These are phyloP conservation scores for Trissolcus japonicus DNA, from an alignment of 2,888 invertebrate genomes.

Conservation along the genomic window DNA sequence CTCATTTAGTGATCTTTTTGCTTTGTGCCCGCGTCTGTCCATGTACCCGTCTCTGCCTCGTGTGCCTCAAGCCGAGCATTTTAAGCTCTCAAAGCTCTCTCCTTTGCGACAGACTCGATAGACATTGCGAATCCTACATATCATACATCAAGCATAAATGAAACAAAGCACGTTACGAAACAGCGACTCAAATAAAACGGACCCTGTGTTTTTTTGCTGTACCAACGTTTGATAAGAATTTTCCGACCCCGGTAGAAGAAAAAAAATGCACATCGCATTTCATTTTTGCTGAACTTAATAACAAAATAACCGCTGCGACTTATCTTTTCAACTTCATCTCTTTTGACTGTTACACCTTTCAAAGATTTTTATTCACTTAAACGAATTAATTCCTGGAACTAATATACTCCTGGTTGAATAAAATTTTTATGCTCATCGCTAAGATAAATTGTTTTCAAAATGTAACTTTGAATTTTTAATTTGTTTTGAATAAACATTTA, in stretches of 20 bases:
- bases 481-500: conserved; percentile 8
- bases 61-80: conserved; percentile 62
- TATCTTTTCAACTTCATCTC: conserved; percentile 21
- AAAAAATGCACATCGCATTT: background rate
- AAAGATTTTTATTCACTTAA: too few species aligned
- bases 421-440: too few species aligned
- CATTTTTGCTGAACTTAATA: background rate
- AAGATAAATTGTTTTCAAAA: background rate
- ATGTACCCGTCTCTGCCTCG: conserved; percentile 57
- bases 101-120: conserved; percentile 63
- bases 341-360: background rate
- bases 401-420: too few species aligned
- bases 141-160: conserved; percentile 54
- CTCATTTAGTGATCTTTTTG: conserved; percentile 68
- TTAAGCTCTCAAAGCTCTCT: conserved; percentile 67
- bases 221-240: conserved; percentile 50
- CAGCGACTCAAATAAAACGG: conserved; percentile 38
- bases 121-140: conserved; percentile 57
- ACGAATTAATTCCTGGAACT: too few species aligned
- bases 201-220: conserved; percentile 33
- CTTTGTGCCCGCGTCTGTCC: conserved; percentile 64
- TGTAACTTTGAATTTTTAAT: conserved; percentile 5
- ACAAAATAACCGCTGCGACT: conserved; percentile 3
- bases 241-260: conserved; percentile 15
- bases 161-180: conserved; percentile 54